These are phyloP conservation scores for Lasioglossum calceatum DNA, from an alignment of 2,888 invertebrate genomes.

Conservation along the genomic window DNA sequence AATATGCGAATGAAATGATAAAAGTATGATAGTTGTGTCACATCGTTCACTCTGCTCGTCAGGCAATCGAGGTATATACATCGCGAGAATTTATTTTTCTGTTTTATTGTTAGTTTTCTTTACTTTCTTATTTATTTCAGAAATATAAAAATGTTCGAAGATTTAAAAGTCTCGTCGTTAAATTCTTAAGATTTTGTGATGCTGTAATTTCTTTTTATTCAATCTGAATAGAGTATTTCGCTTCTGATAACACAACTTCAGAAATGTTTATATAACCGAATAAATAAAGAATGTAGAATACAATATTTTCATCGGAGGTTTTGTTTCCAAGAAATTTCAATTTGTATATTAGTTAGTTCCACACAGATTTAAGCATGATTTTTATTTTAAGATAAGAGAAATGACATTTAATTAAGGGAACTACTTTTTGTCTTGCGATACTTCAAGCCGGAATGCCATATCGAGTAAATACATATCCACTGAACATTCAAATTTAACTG, in stretches of 20 bases:
- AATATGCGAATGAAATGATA: slow-evolving; percentile 36
- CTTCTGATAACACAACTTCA: not conserved
- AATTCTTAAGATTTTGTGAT: not conserved
- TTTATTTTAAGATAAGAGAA: not conserved
- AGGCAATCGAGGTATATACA: slow-evolving; percentile 50
- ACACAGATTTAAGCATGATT: not conserved
- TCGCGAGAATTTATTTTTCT: slow-evolving; percentile 17
- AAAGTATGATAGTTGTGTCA: slow-evolving; percentile 22
- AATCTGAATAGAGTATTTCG: not conserved
- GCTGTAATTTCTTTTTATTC: not conserved
- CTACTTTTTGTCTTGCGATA: not conserved
- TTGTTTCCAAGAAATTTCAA: not conserved
- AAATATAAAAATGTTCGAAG: slow-evolving; percentile 33
- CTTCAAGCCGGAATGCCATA: not conserved
- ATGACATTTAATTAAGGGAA: not conserved
- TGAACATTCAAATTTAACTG: not conserved
- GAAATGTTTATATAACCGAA: not conserved
- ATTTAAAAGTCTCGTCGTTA: not conserved
- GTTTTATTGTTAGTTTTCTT: not conserved
- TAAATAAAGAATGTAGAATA: not conserved
- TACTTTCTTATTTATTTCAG: slow-evolving; percentile 13
- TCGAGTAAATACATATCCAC: not conserved
- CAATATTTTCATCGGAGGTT: not conserved
- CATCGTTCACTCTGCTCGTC: slow-evolving; percentile 14
- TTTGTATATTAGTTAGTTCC: not conserved